phyloP scores from a whole-genome alignment of 2,797 vertebrate genomes.

The Diplodus puntazzo region DNA sequence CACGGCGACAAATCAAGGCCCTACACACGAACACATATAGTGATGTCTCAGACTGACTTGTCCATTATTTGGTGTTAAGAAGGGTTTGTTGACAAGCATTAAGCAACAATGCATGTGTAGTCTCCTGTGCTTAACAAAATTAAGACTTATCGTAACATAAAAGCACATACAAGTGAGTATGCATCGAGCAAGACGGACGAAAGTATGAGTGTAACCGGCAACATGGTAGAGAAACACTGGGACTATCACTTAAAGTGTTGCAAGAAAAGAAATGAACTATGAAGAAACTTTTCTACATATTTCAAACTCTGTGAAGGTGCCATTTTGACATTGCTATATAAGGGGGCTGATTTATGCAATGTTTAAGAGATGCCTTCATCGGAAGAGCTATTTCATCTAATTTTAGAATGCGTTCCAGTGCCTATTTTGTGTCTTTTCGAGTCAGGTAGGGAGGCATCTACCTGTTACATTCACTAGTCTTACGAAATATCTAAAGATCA shows the following conservation, averaged over 20 bases:
- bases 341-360: neutral
- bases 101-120: accelerated
- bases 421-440: constrained; percentile 3
- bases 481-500: constrained; percentile 37
- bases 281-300: constrained; percentile 33
- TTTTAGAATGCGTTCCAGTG: constrained; percentile 37
- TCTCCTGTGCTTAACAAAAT: neutral
- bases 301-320: constrained; percentile 26
- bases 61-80: neutral
- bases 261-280: constrained; percentile 60
- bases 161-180: neutral
- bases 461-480: constrained; percentile 43
- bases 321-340: constrained; percentile 24
- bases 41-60: neutral
- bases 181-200: neutral
- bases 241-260: constrained; percentile 24
- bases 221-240: neutral
- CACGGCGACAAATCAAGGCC: neutral
- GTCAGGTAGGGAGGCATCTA: neutral
- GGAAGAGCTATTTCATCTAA: constrained; percentile 31
- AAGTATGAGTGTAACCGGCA: neutral
- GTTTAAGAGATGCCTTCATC: constrained; percentile 9
- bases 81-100: neutral
- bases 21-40: neutral
- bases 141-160: neutral